Conservation (phyloP, 2,113 vertebrate genomes). For the Symphodus melops region DNA sequence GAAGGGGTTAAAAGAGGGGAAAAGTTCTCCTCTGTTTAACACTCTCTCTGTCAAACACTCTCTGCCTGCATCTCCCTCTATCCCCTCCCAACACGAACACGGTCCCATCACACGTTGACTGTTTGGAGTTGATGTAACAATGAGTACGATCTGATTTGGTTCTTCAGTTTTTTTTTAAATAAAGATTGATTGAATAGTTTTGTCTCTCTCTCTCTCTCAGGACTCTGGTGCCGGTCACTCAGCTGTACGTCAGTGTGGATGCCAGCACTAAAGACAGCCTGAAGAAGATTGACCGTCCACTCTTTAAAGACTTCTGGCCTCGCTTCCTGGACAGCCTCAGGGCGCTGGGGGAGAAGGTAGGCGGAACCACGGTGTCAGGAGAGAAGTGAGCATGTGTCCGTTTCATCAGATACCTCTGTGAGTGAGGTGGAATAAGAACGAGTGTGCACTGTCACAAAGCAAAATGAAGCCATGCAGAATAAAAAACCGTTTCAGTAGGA, state of each 20-base stretch:
- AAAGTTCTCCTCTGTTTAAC: no score
- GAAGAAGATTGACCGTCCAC: conserved; percentile 93
- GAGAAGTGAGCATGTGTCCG: background rate
- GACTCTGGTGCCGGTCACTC: conserved; percentile 92
- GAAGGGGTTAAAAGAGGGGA: no score
- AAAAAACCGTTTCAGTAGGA: no score
- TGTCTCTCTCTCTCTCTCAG: conserved; percentile 69
- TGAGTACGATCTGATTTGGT: no score
- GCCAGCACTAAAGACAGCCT: conserved; percentile 95
- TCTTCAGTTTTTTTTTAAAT: no score
- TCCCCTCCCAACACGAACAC: no score
- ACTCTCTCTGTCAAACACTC: no score
- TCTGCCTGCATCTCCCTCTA: no score
- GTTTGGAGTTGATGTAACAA: no score
- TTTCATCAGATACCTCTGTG: background rate
- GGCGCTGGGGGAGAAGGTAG: conserved; percentile 96
- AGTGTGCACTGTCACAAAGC: no score
- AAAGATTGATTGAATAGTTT: background rate
- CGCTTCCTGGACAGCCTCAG: conserved; percentile 93
- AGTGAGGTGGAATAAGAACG: background rate
- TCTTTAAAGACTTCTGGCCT: conserved; percentile 98
- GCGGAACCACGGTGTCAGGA: background rate
- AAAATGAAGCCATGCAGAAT: no score
- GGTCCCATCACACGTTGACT: no score
- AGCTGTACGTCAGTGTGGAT: conserved; percentile 96